Conservation (phyloP, 2,113 vertebrate genomes). For the Crotalus helleri region DNA sequence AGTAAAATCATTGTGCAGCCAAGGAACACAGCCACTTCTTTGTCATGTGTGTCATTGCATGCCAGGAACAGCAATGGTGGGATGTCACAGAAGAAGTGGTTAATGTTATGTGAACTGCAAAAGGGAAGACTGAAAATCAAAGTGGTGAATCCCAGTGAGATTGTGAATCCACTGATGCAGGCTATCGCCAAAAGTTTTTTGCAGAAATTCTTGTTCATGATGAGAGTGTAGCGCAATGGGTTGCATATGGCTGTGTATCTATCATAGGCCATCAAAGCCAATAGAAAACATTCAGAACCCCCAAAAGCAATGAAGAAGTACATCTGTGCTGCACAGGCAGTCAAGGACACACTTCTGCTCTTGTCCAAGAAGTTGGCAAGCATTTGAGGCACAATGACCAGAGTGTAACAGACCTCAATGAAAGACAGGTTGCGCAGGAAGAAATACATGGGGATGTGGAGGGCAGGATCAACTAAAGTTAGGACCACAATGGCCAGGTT, state of each 20-base stretch:
- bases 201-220: constrained; percentile 47
- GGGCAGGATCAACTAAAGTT: constrained; percentile 37
- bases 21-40: constrained; percentile 28
- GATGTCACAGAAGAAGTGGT: constrained; percentile 61
- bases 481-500: constrained; percentile 45
- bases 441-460: constrained; percentile 59
- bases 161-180: constrained; percentile 24
- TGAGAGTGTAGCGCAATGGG: constrained; percentile 37
- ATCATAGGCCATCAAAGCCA: constrained; percentile 59
- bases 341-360: constrained; percentile 38
- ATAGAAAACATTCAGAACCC: constrained; percentile 37
- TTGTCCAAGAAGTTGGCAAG: constrained; percentile 34
- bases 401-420: constrained; percentile 42
- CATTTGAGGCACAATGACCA: constrained; percentile 49
- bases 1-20: constrained; percentile 32
- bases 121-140: constrained; percentile 53
- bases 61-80: constrained; percentile 52
- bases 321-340: constrained; percentile 45
- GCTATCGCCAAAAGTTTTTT: neutral
- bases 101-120: constrained; percentile 43
- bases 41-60: constrained; percentile 43
- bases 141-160: constrained; percentile 33
- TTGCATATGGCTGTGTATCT: constrained; percentile 46
- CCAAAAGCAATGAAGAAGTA: constrained; percentile 41
- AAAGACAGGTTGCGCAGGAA: constrained; percentile 44